These are phyloP conservation scores for Drosophila paranaensis DNA, from an alignment of 2,888 invertebrate species.

Conservation along the genomic window DNA sequence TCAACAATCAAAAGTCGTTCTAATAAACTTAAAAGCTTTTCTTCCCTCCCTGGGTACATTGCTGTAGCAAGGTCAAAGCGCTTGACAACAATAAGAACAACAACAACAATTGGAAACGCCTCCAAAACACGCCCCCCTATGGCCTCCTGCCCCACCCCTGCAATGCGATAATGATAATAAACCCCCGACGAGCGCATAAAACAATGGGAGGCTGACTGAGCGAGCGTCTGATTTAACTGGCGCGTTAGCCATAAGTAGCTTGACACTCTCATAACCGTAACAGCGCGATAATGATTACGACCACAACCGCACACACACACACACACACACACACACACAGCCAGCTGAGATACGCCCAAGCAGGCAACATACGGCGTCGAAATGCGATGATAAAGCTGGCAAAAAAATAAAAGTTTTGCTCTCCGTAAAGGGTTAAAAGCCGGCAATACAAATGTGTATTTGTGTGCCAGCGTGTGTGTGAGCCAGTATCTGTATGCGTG, in stretches of 20 bases:
- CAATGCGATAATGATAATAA: conserved; percentile 70
- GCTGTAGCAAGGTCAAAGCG: conserved; percentile 49
- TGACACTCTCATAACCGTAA: conserved; percentile 83
- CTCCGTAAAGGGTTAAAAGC: conserved; percentile 75
- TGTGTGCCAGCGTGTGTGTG: conserved; percentile 21
- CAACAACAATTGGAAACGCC: conserved; percentile 49
- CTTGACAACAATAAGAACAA: conserved; percentile 35
- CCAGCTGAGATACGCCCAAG: conserved; percentile 26
- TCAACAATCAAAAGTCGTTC: conserved; percentile 75
- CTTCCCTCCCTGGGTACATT: conserved; percentile 13
- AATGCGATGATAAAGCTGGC: conserved; percentile 63
- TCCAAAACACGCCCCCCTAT: conserved; percentile 11
- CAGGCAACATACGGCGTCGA: conserved; percentile 74
- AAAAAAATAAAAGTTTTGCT: conserved; percentile 68
- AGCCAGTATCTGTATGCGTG: conserved; percentile 68
- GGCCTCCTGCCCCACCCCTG: background rate
- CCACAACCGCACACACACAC: conserved; percentile 49
- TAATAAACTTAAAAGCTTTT: conserved; percentile 75
- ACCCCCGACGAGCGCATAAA: conserved; percentile 65
- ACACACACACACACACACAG: conserved; percentile 14
- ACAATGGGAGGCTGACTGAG: conserved; percentile 73
- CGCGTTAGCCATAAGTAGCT: conserved; percentile 80
- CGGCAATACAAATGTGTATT: conserved; percentile 39
- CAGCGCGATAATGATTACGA: conserved; percentile 81
- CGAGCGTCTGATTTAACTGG: conserved; percentile 73